phyloP scores from a whole-genome alignment of 1,140 invertebrate species.

The Caenorhabditis latens region DNA sequence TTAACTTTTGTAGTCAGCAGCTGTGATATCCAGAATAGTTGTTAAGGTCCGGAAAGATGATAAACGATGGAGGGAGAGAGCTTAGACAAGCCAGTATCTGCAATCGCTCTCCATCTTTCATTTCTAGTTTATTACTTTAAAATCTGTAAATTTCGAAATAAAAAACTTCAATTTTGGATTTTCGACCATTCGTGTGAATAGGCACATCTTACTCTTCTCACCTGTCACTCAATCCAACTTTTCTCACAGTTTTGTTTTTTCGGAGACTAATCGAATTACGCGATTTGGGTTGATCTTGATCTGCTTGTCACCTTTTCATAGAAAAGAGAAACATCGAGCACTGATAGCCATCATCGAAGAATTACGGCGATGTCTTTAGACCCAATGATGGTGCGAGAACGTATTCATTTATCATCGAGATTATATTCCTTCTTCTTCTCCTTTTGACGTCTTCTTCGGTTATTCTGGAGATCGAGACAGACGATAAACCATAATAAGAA shows the following conservation, averaged over 20 bases:
- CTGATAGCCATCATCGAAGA: conserved; percentile 52
- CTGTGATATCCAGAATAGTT: too few species aligned
- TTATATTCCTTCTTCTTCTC: conserved; percentile 34
- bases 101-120: too few species aligned
- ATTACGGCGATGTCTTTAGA: conserved; percentile 24
- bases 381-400: conserved; percentile 30
- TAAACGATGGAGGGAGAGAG: too few species aligned
- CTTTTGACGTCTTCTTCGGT: conserved; percentile 34
- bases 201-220: neutral
- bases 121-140: too few species aligned
- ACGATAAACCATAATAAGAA: conserved; percentile 39
- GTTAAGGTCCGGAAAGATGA: too few species aligned
- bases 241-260: conserved; percentile 37
- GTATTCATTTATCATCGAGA: conserved; percentile 54
- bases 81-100: too few species aligned
- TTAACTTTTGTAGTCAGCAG: too few species aligned
- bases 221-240: conserved; percentile 4
- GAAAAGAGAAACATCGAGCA: conserved; percentile 32
- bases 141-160: too few species aligned
- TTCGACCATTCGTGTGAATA: too few species aligned
- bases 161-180: too few species aligned
- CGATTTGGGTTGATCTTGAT: conserved; percentile 41
- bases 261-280: conserved; percentile 34
- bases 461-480: conserved; percentile 9
- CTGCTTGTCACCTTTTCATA: conserved; percentile 4